Evolutionary conservation across 1,140 invertebrate species (phyloP), one percentile per base, ranked within the genome.

Genomic region (Tetraneura akinire): DNA sequence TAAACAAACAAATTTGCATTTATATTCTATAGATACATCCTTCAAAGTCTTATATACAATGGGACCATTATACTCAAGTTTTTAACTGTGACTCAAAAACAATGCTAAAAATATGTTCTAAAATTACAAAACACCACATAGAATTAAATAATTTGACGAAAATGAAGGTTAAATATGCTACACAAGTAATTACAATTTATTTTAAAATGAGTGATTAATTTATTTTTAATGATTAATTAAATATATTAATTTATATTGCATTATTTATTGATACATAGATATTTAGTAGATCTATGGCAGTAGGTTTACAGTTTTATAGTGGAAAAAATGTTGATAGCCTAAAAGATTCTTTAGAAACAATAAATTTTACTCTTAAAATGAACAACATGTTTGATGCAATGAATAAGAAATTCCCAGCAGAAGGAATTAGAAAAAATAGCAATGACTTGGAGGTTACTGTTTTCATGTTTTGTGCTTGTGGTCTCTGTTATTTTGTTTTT

Each of bases 341-440:
- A 21, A 55, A 55, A 3, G 21, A 26, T 57, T 57, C 51, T 4
- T 57, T 57, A 57, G 21, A 10, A 23, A 57, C 11, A 23, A n/a
- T 23, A 23, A 21, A 26, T 21, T 57, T 57, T 11, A 57, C 53
- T 0, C 11, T 57, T 21, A 57, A 57, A 57, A 57, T 57, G 10
- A 57, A 57, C 13, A 21, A 57, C 10, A 57, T 57, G 53, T 57
- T 57, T 23, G 53, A 57, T 57, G 53, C 53, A 23, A 57, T 57
- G 21, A 26, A 57, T 21, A 57, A 21, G 21, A 57, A 57, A 21
- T 57, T 57, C 13, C 53, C 21, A 23, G 53, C 21, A 13, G 53
- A 57, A 57, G 53, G 21, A 21, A 13, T 57, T 57, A 57, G 53
- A 21, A 57, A 57, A 57, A 57, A 57, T 13, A 57, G 21, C n/a